These are phyloP conservation scores for Haplochromis burtoni DNA, from an alignment of 2,113 vertebrate genomes.

Conservation along the genomic window DNA sequence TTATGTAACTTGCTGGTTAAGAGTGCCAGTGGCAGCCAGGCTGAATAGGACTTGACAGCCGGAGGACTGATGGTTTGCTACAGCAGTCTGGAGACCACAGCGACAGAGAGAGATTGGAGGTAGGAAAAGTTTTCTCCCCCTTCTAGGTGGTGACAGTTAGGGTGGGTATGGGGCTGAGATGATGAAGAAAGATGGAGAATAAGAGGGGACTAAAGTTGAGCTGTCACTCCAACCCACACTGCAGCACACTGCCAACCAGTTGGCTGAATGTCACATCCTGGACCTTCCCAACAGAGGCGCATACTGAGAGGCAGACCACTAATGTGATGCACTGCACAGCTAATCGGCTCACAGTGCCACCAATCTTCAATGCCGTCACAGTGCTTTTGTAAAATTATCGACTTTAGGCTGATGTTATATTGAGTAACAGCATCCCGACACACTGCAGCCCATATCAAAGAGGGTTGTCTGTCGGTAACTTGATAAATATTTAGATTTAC, in stretches of 20 bases:
- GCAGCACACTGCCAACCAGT: conserved; percentile 33
- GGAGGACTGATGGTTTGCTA: conserved; percentile 43
- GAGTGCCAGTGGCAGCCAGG: conserved; percentile 22
- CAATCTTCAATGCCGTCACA: neutral
- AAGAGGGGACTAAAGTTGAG: conserved; percentile 12
- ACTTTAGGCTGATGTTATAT: conserved; percentile 4
- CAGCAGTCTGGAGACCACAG: conserved; percentile 41
- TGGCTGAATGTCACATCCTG: conserved; percentile 16
- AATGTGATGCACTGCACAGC: conserved; percentile 7
- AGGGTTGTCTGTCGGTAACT: neutral
- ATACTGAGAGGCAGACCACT: conserved; percentile 15
- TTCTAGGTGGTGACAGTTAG: neutral
- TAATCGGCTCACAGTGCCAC: neutral
- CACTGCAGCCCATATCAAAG: neutral
- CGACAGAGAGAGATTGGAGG: neutral
- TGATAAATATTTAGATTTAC: conserved; percentile 28
- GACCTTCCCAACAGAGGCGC: neutral
- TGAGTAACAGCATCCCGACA: neutral
- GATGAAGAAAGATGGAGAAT: conserved; percentile 17
- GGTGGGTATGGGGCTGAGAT: neutral
- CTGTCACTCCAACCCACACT: conserved; percentile 36
- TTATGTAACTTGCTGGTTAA: conserved; percentile 40
- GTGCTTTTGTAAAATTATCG: neutral
- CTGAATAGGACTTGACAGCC: conserved; percentile 35
- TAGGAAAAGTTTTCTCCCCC: neutral